Evolutionary conservation across 2,888 invertebrate species (phyloP), one percentile per base, ranked within the genome.

Genomic region (Protodeltote pygarga): DNA sequence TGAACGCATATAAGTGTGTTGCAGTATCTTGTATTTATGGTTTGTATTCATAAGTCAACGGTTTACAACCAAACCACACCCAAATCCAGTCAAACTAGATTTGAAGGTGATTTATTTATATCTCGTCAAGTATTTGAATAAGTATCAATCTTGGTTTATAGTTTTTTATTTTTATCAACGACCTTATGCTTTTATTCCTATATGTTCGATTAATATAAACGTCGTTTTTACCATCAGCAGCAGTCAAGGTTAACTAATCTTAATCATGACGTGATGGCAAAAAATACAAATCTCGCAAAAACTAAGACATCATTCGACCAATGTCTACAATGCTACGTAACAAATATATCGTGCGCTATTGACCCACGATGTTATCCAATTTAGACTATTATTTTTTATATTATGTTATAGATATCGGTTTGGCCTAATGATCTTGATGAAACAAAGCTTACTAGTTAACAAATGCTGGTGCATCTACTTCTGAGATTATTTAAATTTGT

Each of bases 251-350:
- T 37, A 9, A 20, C 25, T 38, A 24, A 29, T 33, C 28, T 39
- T 28, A 27, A 23, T 21, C 19, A 11, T 51, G 38, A 41, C 47
- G 37, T 51, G 24, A 50, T 27, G 6, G 31, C 16, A 16, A n/a
- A 27, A 31, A 33, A 29, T 24, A 16, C 4, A 17, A 25, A 20
- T 27, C n/a, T 38, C 38, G 21, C 37, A 15, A 35, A 46, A 47
- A 34, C 15, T 20, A n/a, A 19, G 13, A 14, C 37, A 37, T 53
- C 44, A 25, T 8, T 8, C 1, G 20, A 21, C 9, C 14, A 9
- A 16, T 37, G n/a, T n/a, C n/a, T n/a, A n/a, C n/a, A n/a, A n/a
- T n/a, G n/a, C 45, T 55, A 55, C 55, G 46, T 55, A 55, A 53
- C 28, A 29, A 50, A 62, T 32, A 38, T 8, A 32, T 48, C 20